Evolutionary conservation across 2,888 invertebrate species (phyloP).

Genomic region (Glyphotaelius pellucidus): DNA sequence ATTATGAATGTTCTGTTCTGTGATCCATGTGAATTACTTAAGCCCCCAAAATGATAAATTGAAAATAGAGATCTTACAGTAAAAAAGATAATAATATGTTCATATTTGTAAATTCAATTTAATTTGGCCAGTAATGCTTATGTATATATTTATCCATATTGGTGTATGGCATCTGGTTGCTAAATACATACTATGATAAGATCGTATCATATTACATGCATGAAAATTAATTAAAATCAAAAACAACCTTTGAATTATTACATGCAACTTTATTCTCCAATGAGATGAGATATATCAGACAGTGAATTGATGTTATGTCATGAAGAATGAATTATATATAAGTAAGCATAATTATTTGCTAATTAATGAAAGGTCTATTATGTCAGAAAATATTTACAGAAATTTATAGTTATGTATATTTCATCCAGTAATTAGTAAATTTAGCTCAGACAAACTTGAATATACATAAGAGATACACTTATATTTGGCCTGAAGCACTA

Average conservation of each 20-base stretch:
- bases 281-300: background rate
- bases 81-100: background rate
- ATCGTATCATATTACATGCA: background rate
- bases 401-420: background rate
- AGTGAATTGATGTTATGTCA: background rate
- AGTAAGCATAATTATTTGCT: background rate
- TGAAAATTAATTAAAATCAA: background rate
- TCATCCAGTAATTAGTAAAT: constrained; percentile 6
- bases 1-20: background rate
- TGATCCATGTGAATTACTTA: background rate
- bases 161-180: background rate
- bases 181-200: background rate
- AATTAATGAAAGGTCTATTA: background rate
- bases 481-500: constrained; percentile 41
- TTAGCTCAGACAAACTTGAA: constrained; percentile 7
- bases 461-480: background rate
- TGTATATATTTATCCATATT: background rate
- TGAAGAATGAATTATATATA: background rate
- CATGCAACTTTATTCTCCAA: background rate
- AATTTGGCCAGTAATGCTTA: background rate
- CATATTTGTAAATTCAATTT: background rate
- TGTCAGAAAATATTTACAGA: constrained; percentile 8
- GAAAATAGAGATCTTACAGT: background rate
- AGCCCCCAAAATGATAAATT: background rate
- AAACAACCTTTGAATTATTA: too few species aligned